Base-by-base conservation (phyloP, 2,888 invertebrate species). In the Dorcus hopei region DNA sequence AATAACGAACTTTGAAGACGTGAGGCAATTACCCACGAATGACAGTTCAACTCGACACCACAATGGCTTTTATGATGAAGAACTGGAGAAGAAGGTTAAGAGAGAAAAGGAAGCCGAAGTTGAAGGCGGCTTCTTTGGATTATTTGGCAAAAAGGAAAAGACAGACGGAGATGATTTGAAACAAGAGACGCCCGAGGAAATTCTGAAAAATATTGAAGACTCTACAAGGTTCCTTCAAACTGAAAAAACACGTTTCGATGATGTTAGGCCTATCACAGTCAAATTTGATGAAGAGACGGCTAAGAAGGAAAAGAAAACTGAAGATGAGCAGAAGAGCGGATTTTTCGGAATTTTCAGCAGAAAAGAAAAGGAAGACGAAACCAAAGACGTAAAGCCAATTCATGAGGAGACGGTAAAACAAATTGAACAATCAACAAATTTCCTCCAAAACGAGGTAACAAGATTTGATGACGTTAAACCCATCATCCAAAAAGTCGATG, bases 361-460 rank as follows among this genome's bases (percentile, higher is more conserved):
- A 56, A 72, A 73, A 57, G 39, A 64, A 2, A 65, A 67, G 52
- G 63, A 68, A 2, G 19, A 19, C 19, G 39, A 64, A 2, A 65
- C 66, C 50, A 64, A 68, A 14, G 14, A 14, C 14, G 14, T 1
- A 14, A 14, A 14, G 5, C 26, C 26, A 33, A 33, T 33, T 33
- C 26, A 33, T 33, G 55, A 55, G 40, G 59, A 59, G 39, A 23
- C 33, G 9, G 55, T 48, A 39, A 54, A 55, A 48, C 51, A 54
- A 33, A 69, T 70, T 61, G 57, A 63, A 5, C 61, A 66, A 7
- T 69, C 69, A 3, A 63, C 61, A 42, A 61, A 71, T 26, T 74
- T 74, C 43, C 52, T 74, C 9, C 49, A 64, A 40, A 65, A 68
- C 49, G 74, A 74, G 67, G 59, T 73, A 43, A 54, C 53, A 57